phyloP scores from a whole-genome alignment of 2,797 vertebrate species.

The Spheniscus humboldti region DNA sequence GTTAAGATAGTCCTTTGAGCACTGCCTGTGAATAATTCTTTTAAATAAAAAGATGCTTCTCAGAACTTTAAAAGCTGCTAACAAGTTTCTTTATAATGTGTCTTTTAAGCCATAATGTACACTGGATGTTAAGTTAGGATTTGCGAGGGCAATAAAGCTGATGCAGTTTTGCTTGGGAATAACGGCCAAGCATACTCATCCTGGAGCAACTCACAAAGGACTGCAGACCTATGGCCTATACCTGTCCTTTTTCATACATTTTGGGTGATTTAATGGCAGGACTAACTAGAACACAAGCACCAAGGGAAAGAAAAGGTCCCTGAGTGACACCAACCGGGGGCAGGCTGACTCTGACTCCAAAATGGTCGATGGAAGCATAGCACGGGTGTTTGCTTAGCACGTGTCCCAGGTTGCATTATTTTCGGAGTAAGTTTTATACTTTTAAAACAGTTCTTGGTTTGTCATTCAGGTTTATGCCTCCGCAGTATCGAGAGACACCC shows the following conservation, averaged over 20 bases:
- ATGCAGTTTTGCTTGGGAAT: background rate
- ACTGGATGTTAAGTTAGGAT: background rate
- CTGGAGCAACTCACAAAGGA: background rate
- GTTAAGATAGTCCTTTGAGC: background rate
- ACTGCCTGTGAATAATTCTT: background rate
- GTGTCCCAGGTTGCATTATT: background rate
- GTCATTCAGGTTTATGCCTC: background rate
- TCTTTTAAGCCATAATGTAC: background rate
- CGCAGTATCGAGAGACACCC: background rate
- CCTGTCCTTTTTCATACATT: background rate
- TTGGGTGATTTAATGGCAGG: background rate
- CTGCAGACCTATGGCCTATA: background rate
- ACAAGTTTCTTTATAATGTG: background rate
- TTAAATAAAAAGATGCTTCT: background rate
- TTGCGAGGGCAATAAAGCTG: background rate
- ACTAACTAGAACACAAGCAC: background rate
- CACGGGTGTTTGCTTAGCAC: background rate
- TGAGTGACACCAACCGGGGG: rapidly evolving
- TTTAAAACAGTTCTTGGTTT: background rate
- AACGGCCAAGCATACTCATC: background rate
- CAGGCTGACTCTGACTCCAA: background rate
- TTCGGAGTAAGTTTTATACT: background rate
- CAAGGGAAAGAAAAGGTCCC: background rate
- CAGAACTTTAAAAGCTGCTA: background rate
- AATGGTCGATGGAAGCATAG: background rate